These are phyloP conservation scores for Scalopus aquaticus DNA, from an alignment of 2,113 vertebrate species.

Conservation along the genomic window DNA sequence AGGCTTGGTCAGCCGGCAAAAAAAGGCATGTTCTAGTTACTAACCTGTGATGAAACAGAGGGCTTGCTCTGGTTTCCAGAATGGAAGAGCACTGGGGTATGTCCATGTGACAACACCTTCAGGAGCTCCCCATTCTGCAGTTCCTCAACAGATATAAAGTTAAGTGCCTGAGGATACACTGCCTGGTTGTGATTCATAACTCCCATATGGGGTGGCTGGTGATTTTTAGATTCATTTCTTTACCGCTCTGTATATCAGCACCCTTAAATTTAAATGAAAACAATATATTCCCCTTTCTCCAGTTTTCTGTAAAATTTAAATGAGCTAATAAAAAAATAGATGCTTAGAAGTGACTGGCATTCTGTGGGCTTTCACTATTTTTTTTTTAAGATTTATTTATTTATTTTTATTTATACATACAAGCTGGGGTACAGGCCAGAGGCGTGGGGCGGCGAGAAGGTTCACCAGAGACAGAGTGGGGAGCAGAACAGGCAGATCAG, in stretches of 20 bases:
- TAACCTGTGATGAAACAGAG: background rate
- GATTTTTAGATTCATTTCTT: background rate
- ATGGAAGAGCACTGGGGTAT: fast-evolving
- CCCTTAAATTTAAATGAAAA: background rate
- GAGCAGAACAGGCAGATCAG: no score
- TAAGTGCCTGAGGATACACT: background rate
- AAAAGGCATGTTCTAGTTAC: background rate
- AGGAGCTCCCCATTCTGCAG: background rate
- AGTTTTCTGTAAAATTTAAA: background rate
- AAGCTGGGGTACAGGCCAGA: no score
- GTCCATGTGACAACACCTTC: background rate
- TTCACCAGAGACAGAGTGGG: no score
- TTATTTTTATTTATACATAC: no score
- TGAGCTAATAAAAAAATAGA: background rate
- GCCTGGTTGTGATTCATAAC: background rate
- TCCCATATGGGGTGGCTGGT: background rate
- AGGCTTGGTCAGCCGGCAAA: background rate
- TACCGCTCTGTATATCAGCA: background rate
- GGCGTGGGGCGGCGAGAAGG: no score
- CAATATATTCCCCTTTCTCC: background rate
- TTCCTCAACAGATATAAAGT: background rate
- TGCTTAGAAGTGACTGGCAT: background rate
- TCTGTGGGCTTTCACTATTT: background rate
- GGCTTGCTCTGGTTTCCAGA: background rate
- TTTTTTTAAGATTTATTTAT: no score